Base-by-base conservation (phyloP, 1,140 invertebrate species). In the Maconellicoccus hirsutus region DNA sequence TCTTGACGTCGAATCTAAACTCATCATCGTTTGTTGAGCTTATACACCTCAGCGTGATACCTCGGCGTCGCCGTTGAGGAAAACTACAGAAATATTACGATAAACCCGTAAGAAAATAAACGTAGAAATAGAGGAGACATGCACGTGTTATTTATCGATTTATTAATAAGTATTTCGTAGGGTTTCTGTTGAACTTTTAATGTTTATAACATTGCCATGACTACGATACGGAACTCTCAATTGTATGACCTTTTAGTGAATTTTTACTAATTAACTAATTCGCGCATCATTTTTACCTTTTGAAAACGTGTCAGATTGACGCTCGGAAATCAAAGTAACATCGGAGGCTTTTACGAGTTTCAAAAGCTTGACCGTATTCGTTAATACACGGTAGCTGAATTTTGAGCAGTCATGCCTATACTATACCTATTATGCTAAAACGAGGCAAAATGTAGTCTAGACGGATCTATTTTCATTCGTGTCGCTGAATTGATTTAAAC, bases 151-250 rank as follows among this genome's bases (percentile, higher is more conserved):
- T 52, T 52, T 52, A 52, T 52, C 42, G 42, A 52, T 52, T 52
- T 52, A 52, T 52, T 52, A 52, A 52, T 52, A 52, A 52, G 42
- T 52, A 16, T 52, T 52, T 52, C 12, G 42, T 52, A 52, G 42
- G 42, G 42, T 52, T 52, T 52, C 42, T 52, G 42, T 52, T 52
- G 42, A 52, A 52, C 42, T 52, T 52, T 52, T 52, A 52, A 52
- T 52, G 42, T 52, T 52, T 52, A 52, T 52, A 52, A 52, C 42
- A 52, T 52, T 52, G 42, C 42, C 42, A 52, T 52, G 42, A 19
- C 42, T 52, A 52, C 42, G 42, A 52, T 52, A 52, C 42, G 42
- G 42, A 52, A 52, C 42, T 52, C 42, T 19, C 10, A 52, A 52
- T 52, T 52, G 42, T 52, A 52, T 52, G 42, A 52, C 42, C 42